Conservation (phyloP, 2,888 invertebrate species). For the Eilema caniola region DNA sequence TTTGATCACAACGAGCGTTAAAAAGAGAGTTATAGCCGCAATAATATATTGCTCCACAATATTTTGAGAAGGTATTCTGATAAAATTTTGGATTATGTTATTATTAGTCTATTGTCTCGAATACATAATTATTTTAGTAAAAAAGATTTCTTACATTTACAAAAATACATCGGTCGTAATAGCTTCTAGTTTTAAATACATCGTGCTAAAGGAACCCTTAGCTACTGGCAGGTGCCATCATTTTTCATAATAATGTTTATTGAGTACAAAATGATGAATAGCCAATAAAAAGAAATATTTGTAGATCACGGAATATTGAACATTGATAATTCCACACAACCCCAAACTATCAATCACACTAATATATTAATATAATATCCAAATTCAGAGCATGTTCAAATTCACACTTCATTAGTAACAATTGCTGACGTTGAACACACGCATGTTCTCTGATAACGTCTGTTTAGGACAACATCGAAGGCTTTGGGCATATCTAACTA, state of each 20-base stretch:
- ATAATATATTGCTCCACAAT: no score
- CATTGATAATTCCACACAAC: background rate
- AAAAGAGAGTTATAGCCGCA: no score
- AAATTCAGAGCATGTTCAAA: slow-evolving; percentile 1
- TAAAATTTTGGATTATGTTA: no score
- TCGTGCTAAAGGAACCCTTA: background rate
- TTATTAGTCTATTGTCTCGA: no score
- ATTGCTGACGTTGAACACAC: background rate
- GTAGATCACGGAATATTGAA: background rate
- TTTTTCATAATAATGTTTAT: background rate
- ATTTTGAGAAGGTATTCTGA: no score
- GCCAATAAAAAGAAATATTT: background rate
- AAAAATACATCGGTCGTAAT: no score
- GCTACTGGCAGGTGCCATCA: background rate
- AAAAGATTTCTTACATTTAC: no score
- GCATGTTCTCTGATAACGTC: background rate
- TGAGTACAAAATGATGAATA: background rate
- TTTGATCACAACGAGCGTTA: no score
- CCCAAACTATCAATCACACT: background rate
- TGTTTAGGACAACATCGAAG: background rate
- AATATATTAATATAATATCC: no score
- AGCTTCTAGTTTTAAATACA: no score
- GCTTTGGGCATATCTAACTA: background rate
- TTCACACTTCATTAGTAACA: slow-evolving; percentile 11
- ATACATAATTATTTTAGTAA: no score